Conservation (phyloP, 2,113 vertebrate genomes). For the Casuarius casuarius region DNA sequence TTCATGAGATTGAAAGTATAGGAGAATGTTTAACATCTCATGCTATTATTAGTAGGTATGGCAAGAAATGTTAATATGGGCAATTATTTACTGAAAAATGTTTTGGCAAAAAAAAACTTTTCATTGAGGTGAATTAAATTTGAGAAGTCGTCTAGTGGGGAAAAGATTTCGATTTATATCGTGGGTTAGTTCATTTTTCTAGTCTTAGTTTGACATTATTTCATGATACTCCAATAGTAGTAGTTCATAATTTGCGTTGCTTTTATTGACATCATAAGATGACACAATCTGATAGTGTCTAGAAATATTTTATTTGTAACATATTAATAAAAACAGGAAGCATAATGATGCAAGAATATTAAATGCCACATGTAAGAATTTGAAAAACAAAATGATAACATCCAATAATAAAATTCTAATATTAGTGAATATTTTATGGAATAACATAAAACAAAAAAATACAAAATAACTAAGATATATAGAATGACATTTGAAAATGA, state of each 20-base stretch:
- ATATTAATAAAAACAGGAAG: neutral
- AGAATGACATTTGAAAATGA: neutral
- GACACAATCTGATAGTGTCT: neutral
- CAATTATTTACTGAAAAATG: neutral
- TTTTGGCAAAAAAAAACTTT: neutral
- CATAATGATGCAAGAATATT: neutral
- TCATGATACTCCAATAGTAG: neutral
- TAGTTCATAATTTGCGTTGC: neutral
- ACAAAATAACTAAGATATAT: neutral
- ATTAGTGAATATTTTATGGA: neutral
- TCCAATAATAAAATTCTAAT: neutral
- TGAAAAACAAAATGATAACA: neutral
- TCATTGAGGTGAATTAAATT: neutral
- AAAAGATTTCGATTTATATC: neutral
- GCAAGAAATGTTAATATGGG: neutral
- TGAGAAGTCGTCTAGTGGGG: neutral
- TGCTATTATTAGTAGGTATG: neutral
- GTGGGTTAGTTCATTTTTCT: neutral
- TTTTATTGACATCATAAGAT: neutral
- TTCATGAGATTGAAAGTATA: neutral
- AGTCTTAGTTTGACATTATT: neutral
- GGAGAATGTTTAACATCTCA: neutral
- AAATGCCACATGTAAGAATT: neutral
- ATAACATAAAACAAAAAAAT: neutral
- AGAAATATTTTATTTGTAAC: neutral